Conservation (phyloP, 2,113 vertebrate species). For the Anthoscopus minutus region DNA sequence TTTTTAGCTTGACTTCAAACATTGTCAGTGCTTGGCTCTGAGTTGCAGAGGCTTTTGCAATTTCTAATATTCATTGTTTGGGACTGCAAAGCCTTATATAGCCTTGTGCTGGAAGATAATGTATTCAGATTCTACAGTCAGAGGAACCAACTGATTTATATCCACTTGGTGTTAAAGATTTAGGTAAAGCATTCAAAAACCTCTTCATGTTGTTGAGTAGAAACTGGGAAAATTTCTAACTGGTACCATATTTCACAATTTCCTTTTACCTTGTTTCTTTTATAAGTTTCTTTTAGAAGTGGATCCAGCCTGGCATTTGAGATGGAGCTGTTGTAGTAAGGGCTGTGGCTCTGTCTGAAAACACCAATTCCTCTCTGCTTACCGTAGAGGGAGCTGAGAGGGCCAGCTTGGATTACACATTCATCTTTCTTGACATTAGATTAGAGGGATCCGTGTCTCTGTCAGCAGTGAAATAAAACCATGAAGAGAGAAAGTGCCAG, state of each 20-base stretch:
- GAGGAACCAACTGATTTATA: background rate
- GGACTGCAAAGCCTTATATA: slow-evolving; percentile 8
- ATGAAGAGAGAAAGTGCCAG: background rate
- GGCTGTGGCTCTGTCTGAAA: background rate
- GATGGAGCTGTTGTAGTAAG: background rate
- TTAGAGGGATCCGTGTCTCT: background rate
- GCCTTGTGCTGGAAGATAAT: background rate
- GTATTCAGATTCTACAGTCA: background rate
- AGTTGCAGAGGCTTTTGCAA: background rate
- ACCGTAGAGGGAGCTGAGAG: background rate
- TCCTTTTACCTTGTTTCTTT: background rate
- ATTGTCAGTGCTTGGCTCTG: slow-evolving; percentile 6
- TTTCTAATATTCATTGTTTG: slow-evolving; percentile 22
- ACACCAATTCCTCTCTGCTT: background rate
- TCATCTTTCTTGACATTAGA: background rate
- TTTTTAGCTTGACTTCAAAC: slow-evolving; percentile 41
- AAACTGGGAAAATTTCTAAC: background rate
- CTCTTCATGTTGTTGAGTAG: background rate
- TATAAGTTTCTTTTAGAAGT: background rate
- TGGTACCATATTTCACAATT: background rate
- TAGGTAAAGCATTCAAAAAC: background rate
- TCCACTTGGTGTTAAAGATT: background rate
- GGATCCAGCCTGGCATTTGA: background rate
- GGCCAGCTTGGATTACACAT: background rate
- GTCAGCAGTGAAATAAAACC: background rate